A percentile compares a stretch with the other conserved stretches of the same genome.
These are phyloP conservation scores for Lordiphosa collinella DNA, from an alignment of 1,140 invertebrate genomes.

Conservation along the genomic window DNA sequence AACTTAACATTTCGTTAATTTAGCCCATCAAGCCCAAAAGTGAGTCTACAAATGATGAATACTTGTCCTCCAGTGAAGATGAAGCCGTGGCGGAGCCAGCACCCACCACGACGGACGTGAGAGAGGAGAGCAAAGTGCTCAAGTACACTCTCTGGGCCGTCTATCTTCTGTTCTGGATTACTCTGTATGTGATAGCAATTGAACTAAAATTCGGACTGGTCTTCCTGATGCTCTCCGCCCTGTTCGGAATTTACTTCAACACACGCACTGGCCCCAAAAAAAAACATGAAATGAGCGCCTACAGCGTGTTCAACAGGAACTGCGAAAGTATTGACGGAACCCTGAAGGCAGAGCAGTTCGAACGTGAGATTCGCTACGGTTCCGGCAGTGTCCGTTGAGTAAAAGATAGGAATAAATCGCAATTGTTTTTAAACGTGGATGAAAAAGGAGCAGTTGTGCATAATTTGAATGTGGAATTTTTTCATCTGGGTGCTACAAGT, in stretches of 20 bases:
- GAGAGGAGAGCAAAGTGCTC: slow-evolving; percentile 43
- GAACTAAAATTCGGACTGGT: slow-evolving; percentile 94
- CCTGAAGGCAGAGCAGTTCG: slow-evolving; percentile 96
- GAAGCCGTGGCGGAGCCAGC: slow-evolving; percentile 13
- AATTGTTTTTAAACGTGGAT: too few species aligned
- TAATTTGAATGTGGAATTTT: too few species aligned
- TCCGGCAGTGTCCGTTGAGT: slow-evolving; percentile 74
- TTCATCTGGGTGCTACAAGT: too few species aligned
- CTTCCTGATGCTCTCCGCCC: slow-evolving; percentile 89
- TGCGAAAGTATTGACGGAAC: slow-evolving; percentile 96
- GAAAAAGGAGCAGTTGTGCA: too few species aligned
- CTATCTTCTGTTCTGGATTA: slow-evolving; percentile 84
- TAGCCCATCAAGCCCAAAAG: slow-evolving; percentile 12
- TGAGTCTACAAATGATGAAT: slow-evolving; percentile 20
- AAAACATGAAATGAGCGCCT: slow-evolving; percentile 93
- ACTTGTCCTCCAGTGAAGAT: slow-evolving; percentile 30
- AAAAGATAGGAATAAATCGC: too few species aligned
- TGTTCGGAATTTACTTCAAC: slow-evolving; percentile 92
- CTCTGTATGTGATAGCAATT: slow-evolving; percentile 85
- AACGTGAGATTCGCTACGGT: slow-evolving; percentile 89
- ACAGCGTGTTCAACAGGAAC: slow-evolving; percentile 98
- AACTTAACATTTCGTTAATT: not conserved
- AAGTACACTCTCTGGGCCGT: slow-evolving; percentile 79
- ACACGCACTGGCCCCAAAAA: slow-evolving; percentile 87
- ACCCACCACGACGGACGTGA: not conserved